These are phyloP conservation scores for Ptychodera flava DNA, from an alignment of 35 echinoderm and acorn worm genomes.

Conservation along the genomic window DNA sequence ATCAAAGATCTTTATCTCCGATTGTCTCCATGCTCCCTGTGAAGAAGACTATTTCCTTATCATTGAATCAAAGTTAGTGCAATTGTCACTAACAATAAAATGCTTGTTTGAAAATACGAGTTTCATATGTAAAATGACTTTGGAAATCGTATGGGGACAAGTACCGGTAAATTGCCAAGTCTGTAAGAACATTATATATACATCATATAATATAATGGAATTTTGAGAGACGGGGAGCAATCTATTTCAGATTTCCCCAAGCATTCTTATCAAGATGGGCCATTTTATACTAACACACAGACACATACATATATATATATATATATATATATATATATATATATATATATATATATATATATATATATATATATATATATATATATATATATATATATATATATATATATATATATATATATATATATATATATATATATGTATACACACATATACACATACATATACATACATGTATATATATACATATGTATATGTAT, in stretches of 20 bases:
- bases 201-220: not conserved
- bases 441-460: not conserved
- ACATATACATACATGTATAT: not conserved
- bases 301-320: not conserved
- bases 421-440: too few species aligned
- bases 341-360: slow-evolving; percentile 13
- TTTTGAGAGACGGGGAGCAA: not conserved
- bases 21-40: too few species aligned
- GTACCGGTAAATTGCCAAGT: not conserved
- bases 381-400: slow-evolving; percentile 19
- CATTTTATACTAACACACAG: not conserved
- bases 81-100: too few species aligned
- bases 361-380: slow-evolving; percentile 10
- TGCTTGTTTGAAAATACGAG: too few species aligned
- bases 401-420: too few species aligned
- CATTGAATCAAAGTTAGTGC: too few species aligned
- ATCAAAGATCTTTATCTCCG: too few species aligned
- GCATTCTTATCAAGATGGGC: not conserved
- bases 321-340: slow-evolving; percentile 15
- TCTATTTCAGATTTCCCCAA: not conserved
- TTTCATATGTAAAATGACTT: too few species aligned
- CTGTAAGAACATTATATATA: not conserved
- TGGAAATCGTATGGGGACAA: too few species aligned
- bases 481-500: not conserved
- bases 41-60: too few species aligned